Base-by-base conservation (phyloP, 53 echinoderm and acorn worm genomes). In the Mesocentrotus franciscanus region DNA sequence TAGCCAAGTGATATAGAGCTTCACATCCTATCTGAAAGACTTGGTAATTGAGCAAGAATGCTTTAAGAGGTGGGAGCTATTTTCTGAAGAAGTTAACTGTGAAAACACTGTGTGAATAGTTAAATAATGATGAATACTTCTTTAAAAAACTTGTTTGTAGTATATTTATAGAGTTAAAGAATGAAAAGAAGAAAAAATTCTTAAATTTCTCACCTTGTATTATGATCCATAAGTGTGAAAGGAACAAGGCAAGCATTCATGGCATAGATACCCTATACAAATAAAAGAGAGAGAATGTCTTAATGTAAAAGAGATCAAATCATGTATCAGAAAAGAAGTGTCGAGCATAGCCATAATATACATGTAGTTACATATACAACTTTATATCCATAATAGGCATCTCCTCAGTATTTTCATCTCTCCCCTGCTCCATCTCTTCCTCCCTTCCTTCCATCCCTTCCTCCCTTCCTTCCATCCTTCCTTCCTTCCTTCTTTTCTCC, bases 161-260 rank as follows among this genome's bases (percentile, higher is more conserved):
- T 33, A 26, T 29, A 32, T 14, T 78, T 32, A 33, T 13, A 78
- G 29, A 78, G 29, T 72, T 26, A 72, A 14, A 4, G 29, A 78
- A 78, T 33, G 12, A 16, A 78, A 2, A 78, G 10, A 78, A 11
- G 78, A 27, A 0, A 78, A 34, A 32, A 78, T 78, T 13, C 10
- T 13, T 24, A 33, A 60, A 39, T 18, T 56, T 81, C 97, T 97
- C 90, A 98, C 98, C 96, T 98, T 70, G 97, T 81, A 93, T 96
- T 97, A 74, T 98, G 98, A 90, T 97, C 96, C 71, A 96, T 68
- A 30, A 96, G 90, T 60, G 96, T 95, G 71, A 97, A 97, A 20
- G 97, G 97, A 55, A 98, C 96, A 83, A 97, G 58, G 94, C 97
- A 97, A 91, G 96, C 83, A 81, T 97, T 97, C 71, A 98, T 94